These are phyloP conservation scores for Porites cylindrica DNA, from an alignment of 92 coral and sea anemone species.

Conservation along the genomic window DNA sequence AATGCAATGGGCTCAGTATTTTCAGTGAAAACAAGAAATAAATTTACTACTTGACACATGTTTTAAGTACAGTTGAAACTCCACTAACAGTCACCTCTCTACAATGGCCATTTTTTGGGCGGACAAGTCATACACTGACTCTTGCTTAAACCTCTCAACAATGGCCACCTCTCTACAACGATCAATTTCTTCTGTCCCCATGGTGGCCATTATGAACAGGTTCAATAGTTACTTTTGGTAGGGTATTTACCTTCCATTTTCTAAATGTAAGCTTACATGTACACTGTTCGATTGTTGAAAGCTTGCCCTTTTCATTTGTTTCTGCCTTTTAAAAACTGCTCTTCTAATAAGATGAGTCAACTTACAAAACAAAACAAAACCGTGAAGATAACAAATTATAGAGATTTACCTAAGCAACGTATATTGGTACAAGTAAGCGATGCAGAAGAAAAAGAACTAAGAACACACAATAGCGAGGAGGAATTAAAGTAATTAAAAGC, in stretches of 20 bases:
- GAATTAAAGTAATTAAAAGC: not conserved
- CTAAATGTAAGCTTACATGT: not conserved
- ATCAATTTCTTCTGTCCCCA: too few species aligned
- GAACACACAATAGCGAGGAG: not conserved
- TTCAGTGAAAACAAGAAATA: too few species aligned
- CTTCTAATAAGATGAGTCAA: not conserved
- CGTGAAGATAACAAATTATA: not conserved
- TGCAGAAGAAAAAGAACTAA: not conserved
- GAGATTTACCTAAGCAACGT: not conserved
- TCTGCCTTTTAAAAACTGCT: not conserved
- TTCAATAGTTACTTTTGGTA: not conserved
- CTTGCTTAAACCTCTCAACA: too few species aligned
- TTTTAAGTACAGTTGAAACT: too few species aligned
- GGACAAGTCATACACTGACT: too few species aligned
- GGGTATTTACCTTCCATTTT: slow-evolving; percentile 2
- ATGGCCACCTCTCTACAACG: too few species aligned
- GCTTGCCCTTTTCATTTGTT: not conserved
- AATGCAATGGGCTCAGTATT: too few species aligned
- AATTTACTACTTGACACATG: too few species aligned
- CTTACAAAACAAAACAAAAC: not conserved
- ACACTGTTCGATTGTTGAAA: not conserved
- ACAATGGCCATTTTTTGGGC: too few species aligned
- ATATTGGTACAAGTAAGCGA: not conserved
- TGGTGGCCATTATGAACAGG: too few species aligned
- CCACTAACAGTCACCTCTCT: too few species aligned